Conservation (phyloP, 2,797 vertebrate genomes). For the Rhynchonycteris naso region DNA sequence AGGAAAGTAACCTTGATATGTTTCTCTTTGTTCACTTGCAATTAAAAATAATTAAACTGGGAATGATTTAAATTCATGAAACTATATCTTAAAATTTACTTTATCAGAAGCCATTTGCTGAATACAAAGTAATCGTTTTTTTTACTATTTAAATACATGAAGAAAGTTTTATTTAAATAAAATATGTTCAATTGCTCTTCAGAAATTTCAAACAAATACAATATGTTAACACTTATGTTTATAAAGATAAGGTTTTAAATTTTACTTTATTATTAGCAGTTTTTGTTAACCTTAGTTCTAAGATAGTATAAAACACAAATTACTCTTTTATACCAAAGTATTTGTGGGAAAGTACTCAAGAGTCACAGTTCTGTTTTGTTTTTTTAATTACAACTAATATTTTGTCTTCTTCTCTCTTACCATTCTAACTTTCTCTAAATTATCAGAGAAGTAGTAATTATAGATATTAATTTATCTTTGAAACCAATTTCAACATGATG, state of each 20-base stretch:
- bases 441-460: background rate
- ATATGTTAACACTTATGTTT: background rate
- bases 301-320: background rate
- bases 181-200: background rate
- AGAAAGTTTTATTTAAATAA: background rate
- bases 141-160: background rate
- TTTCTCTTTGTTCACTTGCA: conserved; percentile 39
- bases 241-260: background rate
- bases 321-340: background rate
- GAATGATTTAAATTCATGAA: conserved; percentile 64
- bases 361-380: background rate
- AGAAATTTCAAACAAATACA: background rate
- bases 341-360: background rate
- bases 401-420: background rate
- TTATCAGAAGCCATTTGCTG: background rate
- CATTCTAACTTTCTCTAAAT: background rate
- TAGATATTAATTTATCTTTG: background rate
- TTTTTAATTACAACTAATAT: background rate
- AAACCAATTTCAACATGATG: background rate
- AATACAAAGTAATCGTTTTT: conserved; percentile 45
- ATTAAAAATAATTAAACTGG: conserved; percentile 61
- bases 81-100: conserved; percentile 49
- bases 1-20: conserved; percentile 49
- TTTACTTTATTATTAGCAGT: background rate
- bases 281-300: background rate